Percentiles rank a stretch among this genome's conserved stretches.
These are phyloP conservation scores for Nothoprocta pentlandii DNA, from an alignment of 2,113 vertebrate species.

Conservation along the genomic window DNA sequence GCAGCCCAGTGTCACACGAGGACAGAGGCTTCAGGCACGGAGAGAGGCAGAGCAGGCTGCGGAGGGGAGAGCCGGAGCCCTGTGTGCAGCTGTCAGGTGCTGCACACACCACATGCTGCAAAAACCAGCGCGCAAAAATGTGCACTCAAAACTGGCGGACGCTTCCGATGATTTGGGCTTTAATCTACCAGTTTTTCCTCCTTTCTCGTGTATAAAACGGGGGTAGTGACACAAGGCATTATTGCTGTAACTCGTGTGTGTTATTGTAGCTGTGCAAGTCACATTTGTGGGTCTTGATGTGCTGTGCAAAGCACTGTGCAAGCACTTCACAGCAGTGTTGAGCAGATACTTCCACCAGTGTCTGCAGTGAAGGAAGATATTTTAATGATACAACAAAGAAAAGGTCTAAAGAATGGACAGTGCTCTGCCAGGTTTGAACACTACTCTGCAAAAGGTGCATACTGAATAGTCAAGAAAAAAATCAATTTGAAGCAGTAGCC, in stretches of 20 bases:
- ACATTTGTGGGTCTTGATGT: background rate
- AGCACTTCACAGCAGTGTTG: constrained; percentile 25
- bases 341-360: background rate
- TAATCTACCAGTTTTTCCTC: background rate
- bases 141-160: background rate
- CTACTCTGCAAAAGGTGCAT: background rate
- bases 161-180: constrained; percentile 10
- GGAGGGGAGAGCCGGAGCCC: background rate
- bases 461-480: background rate
- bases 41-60: background rate
- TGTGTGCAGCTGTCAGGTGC: background rate
- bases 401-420: background rate
- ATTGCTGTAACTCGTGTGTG: background rate
- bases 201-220: background rate
- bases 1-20: background rate
- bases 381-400: background rate
- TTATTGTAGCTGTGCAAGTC: constrained; percentile 40
- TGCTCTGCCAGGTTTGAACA: background rate
- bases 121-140: background rate
- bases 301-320: background rate
- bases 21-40: background rate
- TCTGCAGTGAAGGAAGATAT: constrained; percentile 8
- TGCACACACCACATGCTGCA: accelerated
- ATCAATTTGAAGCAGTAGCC: background rate
- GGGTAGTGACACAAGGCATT: background rate